These are phyloP conservation scores for Cheilosia vernalis DNA, from an alignment of 2,888 invertebrate species.

Conservation along the genomic window DNA sequence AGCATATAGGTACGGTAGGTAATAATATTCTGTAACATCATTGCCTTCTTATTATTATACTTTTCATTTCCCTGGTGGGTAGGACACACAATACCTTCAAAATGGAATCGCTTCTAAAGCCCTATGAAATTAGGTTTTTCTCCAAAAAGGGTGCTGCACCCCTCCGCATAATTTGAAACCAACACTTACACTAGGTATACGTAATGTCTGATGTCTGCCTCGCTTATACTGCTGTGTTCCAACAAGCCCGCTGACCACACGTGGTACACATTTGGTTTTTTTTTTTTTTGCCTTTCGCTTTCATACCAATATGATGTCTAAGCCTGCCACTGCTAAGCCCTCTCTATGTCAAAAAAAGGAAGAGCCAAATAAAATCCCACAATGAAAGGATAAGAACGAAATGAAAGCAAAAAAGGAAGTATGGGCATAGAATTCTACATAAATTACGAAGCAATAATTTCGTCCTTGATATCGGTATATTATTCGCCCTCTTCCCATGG, in stretches of 20 bases:
- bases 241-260: constrained; percentile 40
- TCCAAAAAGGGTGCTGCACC: constrained; percentile 2
- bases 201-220: constrained; percentile 1
- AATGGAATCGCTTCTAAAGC: constrained; percentile 60
- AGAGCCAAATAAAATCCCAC: constrained; percentile 55
- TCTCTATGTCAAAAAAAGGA: constrained; percentile 26
- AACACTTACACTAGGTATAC: not conserved
- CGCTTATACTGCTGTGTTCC: constrained; percentile 12
- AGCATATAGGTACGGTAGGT: not conserved
- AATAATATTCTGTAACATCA: constrained; percentile 50
- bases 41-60: constrained; percentile 48
- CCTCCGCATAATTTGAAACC: not conserved
- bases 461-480: constrained; percentile 41
- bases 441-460: constrained; percentile 73
- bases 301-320: constrained; percentile 9
- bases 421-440: constrained; percentile 47
- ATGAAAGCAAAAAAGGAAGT: constrained; percentile 38
- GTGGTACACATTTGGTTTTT: not conserved
- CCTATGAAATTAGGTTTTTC: constrained; percentile 49
- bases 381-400: constrained; percentile 59
- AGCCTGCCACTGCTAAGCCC: constrained; percentile 19
- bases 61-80: constrained; percentile 14
- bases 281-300: constrained; percentile 8
- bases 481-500: constrained; percentile 24
- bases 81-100: constrained; percentile 12